Percentiles rank a stretch among this genome's conserved stretches.
These are phyloP conservation scores for Porites rus DNA, from an alignment of 92 coral and sea anemone species.

Conservation along the genomic window DNA sequence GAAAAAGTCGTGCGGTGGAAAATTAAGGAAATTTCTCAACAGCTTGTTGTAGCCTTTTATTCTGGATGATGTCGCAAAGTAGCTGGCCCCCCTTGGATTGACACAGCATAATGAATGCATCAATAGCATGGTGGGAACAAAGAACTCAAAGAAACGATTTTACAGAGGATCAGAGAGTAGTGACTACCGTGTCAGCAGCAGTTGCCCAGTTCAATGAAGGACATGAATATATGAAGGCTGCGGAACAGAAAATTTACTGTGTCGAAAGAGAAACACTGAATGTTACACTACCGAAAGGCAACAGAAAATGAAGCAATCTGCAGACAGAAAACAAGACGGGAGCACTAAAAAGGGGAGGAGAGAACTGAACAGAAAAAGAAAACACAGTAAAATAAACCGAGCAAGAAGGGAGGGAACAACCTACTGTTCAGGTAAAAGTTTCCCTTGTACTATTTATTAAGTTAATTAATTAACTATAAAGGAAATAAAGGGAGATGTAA, in stretches of 20 bases:
- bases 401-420: neutral
- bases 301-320: neutral
- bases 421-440: neutral
- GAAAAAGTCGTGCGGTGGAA: too few species aligned
- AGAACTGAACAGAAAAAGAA: neutral
- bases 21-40: too few species aligned
- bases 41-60: too few species aligned
- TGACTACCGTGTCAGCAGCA: neutral
- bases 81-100: neutral
- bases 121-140: neutral
- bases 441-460: too few species aligned
- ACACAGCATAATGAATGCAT: neutral
- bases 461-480: too few species aligned
- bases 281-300: neutral
- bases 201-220: neutral
- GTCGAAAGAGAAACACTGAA: neutral
- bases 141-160: neutral
- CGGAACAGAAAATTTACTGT: neutral
- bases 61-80: neutral
- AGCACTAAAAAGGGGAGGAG: neutral
- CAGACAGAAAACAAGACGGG: neutral
- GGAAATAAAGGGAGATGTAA: too few species aligned
- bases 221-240: neutral
- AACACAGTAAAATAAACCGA: too few species aligned
- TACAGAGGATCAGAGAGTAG: neutral